phyloP scores from a whole-genome alignment of 1,140 invertebrate genomes.

The Geopemphigus sp. region DNA sequence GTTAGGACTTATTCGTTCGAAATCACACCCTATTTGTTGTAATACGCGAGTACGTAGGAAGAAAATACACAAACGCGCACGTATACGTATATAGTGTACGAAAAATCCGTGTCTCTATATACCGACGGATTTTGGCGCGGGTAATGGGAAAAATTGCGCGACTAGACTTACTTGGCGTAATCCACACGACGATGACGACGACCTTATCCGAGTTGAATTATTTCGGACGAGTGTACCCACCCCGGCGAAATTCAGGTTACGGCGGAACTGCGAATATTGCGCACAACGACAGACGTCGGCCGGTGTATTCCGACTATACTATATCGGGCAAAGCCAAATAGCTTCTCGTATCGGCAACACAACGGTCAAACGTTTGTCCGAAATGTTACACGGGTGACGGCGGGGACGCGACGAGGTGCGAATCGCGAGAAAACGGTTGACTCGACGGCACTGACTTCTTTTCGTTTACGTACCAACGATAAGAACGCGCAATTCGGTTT shows the following conservation, averaged over 20 bases:
- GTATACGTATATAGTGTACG: neutral
- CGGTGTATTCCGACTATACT: neutral
- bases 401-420: too few relatives aligned
- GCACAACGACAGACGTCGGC: neutral
- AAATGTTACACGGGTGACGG: too few relatives aligned
- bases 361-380: too few relatives aligned
- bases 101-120: neutral
- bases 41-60: neutral
- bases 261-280: too few relatives aligned
- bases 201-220: constrained; percentile 13
- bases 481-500: too few relatives aligned
- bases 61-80: too few relatives aligned
- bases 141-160: constrained; percentile 8
- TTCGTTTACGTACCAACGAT: too few relatives aligned
- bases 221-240: neutral
- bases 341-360: too few relatives aligned
- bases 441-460: too few relatives aligned
- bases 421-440: too few relatives aligned
- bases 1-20: constrained; percentile 5
- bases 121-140: constrained; percentile 1
- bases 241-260: neutral
- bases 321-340: too few relatives aligned
- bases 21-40: constrained; percentile 24
- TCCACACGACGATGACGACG: neutral
- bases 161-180: constrained; percentile 3